These are phyloP conservation scores for Eidolon dupreanum DNA, from an alignment of 2,797 vertebrate genomes.

Conservation along the genomic window DNA sequence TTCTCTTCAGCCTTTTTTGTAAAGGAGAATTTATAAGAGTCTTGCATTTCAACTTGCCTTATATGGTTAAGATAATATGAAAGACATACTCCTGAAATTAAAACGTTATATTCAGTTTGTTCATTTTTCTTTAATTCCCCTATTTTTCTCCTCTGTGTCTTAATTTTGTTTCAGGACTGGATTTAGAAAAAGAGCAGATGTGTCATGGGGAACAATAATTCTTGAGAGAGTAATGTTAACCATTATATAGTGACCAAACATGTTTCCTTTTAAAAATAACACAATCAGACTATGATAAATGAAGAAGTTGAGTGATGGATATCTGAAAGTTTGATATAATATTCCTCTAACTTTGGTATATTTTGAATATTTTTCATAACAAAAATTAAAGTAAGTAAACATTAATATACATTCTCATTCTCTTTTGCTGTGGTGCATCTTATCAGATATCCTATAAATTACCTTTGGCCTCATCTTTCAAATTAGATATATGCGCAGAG, in stretches of 20 bases:
- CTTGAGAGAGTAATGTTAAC: slow-evolving; percentile 29
- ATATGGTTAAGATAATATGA: slow-evolving; percentile 5
- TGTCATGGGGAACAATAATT: slow-evolving; percentile 15
- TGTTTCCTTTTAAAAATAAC: slow-evolving; percentile 31
- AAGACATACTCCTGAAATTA: slow-evolving; percentile 39
- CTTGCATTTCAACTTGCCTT: slow-evolving; percentile 12
- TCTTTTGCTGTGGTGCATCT: neutral
- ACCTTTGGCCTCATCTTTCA: neutral
- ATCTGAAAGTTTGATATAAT: neutral
- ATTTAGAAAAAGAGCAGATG: slow-evolving; percentile 44
- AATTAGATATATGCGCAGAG: slow-evolving; percentile 4
- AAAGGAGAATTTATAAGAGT: slow-evolving; percentile 50
- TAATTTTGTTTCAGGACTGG: slow-evolving; percentile 2
- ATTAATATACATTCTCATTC: neutral
- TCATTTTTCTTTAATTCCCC: neutral
- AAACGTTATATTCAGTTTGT: slow-evolving; percentile 1
- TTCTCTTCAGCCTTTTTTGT: slow-evolving; percentile 57
- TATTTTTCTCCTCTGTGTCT: neutral
- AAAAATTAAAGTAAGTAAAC: slow-evolving; percentile 14
- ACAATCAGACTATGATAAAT: slow-evolving; percentile 29
- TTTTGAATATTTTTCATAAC: neutral
- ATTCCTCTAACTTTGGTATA: neutral
- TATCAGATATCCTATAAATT: neutral
- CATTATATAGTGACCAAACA: neutral
- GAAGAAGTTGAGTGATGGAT: neutral